A percentile compares a stretch with the other conserved stretches of the same genome.
These are phyloP conservation scores for Crypturellus undulatus DNA, from an alignment of 2,113 vertebrate species.

Conservation along the genomic window DNA sequence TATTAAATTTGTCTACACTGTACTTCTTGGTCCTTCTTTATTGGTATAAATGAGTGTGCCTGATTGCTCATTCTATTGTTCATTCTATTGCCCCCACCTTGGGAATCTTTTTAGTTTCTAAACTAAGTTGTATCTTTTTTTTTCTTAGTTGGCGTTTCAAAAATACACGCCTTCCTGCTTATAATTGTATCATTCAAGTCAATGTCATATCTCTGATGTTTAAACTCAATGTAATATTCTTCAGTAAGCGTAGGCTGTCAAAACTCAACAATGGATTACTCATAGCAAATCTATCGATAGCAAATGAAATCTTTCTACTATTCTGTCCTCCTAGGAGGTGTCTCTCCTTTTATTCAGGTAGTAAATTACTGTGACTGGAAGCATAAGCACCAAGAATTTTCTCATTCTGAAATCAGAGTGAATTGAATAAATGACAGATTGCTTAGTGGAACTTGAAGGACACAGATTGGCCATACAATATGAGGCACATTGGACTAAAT, in stretches of 20 bases:
- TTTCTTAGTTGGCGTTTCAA: not conserved
- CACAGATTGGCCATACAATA: not conserved
- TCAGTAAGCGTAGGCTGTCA: not conserved
- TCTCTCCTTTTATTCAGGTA: not conserved
- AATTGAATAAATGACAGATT: not conserved
- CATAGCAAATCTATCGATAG: not conserved
- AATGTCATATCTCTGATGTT: not conserved
- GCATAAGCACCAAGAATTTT: not conserved
- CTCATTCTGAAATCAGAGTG: not conserved
- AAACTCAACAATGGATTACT: not conserved
- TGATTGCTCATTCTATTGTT: not conserved
- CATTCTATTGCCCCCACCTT: not conserved
- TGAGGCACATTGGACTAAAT: not conserved
- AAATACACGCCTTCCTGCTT: not conserved
- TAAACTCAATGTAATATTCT: not conserved
- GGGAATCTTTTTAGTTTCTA: not conserved
- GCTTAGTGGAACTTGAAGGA: not conserved
- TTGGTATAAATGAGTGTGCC: not conserved
- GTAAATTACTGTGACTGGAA: not conserved
- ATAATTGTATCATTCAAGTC: constrained; percentile 10
- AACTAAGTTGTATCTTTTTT: not conserved
- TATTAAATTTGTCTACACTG: not conserved
- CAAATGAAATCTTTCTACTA: not conserved
- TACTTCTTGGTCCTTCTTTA: not conserved
- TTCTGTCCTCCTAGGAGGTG: not conserved